These are phyloP conservation scores for Drosophila kanapiae DNA, from an alignment of 1,140 invertebrate species.

Conservation along the genomic window DNA sequence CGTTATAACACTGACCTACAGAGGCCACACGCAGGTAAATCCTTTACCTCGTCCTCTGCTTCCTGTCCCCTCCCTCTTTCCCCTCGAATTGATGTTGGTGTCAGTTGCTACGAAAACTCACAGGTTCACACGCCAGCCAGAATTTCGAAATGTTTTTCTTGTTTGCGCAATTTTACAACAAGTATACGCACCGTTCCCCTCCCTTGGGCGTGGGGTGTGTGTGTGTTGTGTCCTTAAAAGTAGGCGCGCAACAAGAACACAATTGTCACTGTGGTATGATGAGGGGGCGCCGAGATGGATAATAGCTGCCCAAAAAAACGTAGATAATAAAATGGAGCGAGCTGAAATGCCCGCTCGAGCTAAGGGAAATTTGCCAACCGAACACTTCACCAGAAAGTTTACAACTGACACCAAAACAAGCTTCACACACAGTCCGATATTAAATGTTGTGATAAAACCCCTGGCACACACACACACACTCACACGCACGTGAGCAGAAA, in stretches of 20 bases:
- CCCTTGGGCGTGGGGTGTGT: constrained; percentile 4
- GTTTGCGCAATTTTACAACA: constrained; percentile 18
- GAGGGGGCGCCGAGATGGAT: background rate
- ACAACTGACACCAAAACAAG: constrained; percentile 68
- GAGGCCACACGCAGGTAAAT: constrained; percentile 51
- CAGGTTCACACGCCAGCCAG: background rate
- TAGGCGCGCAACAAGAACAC: constrained; percentile 38
- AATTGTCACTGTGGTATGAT: constrained; percentile 31
- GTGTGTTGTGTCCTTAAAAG: constrained; percentile 36
- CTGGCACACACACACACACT: constrained; percentile 23
- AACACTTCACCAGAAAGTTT: constrained; percentile 74
- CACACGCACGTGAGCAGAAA: constrained; percentile 25
- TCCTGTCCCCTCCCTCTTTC: background rate
- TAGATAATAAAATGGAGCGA: constrained; percentile 53
- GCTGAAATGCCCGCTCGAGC: constrained; percentile 34
- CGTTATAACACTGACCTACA: constrained; percentile 80
- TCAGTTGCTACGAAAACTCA: background rate
- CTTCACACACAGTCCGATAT: constrained; percentile 45
- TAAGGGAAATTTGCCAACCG: constrained; percentile 47
- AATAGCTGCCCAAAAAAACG: constrained; percentile 18
- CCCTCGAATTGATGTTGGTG: constrained; percentile 25
- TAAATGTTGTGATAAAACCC: constrained; percentile 71
- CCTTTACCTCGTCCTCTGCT: constrained; percentile 4
- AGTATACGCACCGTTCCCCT: constrained; percentile 43
- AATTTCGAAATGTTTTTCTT: constrained; percentile 5